Evolutionary conservation across 2,797 vertebrate genomes (phyloP).

Genomic region (Acomys russatus): DNA sequence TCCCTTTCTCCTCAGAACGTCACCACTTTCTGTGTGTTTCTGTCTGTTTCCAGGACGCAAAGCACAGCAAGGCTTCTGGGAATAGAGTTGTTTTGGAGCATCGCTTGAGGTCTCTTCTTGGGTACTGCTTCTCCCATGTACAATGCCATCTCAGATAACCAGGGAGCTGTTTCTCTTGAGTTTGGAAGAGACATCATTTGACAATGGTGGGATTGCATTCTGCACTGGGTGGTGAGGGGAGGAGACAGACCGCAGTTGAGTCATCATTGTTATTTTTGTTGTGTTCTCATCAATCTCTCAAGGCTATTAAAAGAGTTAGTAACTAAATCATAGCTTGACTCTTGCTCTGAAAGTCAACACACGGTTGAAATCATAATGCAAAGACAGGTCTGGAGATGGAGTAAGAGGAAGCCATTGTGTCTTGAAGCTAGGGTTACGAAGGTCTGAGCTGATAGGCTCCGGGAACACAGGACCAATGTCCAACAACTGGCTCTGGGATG

Average conservation of each 20-base stretch:
- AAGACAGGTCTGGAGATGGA: conserved; percentile 55
- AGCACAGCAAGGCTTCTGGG: neutral
- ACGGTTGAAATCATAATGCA: conserved; percentile 51
- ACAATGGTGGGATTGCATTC: conserved; percentile 47
- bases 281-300: conserved; percentile 30
- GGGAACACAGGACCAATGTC: neutral
- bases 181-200: conserved; percentile 39
- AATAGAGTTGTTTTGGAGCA: conserved; percentile 12
- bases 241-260: conserved; percentile 32
- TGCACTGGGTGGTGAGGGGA: conserved; percentile 48
- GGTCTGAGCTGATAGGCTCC: conserved; percentile 15
- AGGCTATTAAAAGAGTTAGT: conserved; percentile 73
- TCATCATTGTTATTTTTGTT: conserved; percentile 72
- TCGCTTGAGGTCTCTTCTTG: conserved; percentile 41
- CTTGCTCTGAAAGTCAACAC: conserved; percentile 61
- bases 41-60: conserved; percentile 32
- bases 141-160: conserved; percentile 32
- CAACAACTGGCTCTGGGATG: neutral
- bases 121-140: neutral
- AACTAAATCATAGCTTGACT: conserved; percentile 63
- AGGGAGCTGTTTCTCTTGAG: conserved; percentile 16
- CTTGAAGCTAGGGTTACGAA: conserved; percentile 54
- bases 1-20: conserved; percentile 34
- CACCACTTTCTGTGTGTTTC: conserved; percentile 32
- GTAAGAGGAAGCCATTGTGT: neutral